Evolutionary conservation across 2,888 invertebrate genomes (phyloP).

Genomic region (Morpho helenor): DNA sequence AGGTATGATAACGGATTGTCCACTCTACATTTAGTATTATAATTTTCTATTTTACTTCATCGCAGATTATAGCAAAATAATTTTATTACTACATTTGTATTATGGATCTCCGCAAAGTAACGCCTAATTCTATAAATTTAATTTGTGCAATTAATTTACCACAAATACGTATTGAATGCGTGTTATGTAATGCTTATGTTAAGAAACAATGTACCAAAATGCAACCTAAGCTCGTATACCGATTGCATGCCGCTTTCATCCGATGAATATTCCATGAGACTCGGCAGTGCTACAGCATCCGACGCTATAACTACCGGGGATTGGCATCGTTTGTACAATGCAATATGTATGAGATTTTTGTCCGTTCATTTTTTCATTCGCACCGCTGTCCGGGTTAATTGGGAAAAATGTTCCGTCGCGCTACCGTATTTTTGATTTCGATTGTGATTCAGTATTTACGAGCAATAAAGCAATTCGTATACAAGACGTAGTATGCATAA

Average conservation of each 20-base stretch:
- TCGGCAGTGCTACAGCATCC: constrained; percentile 9
- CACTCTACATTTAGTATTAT: too few relatives aligned
- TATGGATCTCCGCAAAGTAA: too few relatives aligned
- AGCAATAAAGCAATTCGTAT: constrained; percentile 21
- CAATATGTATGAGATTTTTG: constrained; percentile 71
- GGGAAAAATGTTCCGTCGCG: constrained; percentile 50
- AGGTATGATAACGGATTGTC: too few relatives aligned
- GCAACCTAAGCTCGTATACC: constrained; percentile 56
- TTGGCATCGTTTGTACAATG: constrained; percentile 67
- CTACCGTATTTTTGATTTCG: constrained; percentile 27
- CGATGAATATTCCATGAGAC: constrained; percentile 66
- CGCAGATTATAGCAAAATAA: too few relatives aligned
- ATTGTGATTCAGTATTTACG: constrained; percentile 25
- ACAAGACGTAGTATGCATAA: constrained; percentile 6
- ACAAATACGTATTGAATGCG: too few relatives aligned
- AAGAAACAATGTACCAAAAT: constrained; percentile 48
- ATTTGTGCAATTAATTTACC: too few relatives aligned
- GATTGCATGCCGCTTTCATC: constrained; percentile 70
- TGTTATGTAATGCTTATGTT: too few relatives aligned
- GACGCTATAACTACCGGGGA: constrained; percentile 65
- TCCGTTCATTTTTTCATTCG: constrained; percentile 60
- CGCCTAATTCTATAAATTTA: too few relatives aligned
- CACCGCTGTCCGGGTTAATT: constrained; percentile 45
- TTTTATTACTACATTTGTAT: too few relatives aligned
- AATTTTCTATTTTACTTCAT: too few relatives aligned